Percentiles rank a stretch among this genome's conserved stretches.
Evolutionary conservation across 92 coral and sea anemone genomes (phyloP).

Genomic region (Nematostella vectensis): DNA sequence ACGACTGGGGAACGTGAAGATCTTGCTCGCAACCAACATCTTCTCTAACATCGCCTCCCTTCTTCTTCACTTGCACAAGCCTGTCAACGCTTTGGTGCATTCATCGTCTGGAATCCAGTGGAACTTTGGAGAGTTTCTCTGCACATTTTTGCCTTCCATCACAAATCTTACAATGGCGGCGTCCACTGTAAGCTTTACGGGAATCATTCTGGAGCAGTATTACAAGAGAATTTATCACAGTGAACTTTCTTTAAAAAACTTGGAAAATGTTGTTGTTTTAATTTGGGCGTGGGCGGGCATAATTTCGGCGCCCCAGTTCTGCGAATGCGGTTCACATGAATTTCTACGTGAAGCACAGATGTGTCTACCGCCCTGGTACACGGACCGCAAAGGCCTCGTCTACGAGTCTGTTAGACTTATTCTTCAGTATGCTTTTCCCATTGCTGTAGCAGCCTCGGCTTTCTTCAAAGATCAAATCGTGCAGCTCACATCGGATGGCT

Average conservation of each 20-base stretch:
- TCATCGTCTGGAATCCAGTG: constrained; percentile 9
- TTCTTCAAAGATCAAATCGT: constrained; percentile 19
- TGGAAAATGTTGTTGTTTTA: constrained; percentile 19
- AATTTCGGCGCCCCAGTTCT: constrained; percentile 22
- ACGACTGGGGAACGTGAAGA: constrained; percentile 8
- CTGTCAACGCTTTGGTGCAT: constrained; percentile 16
- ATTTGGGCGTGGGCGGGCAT: constrained; percentile 10
- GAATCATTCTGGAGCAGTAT: constrained; percentile 8
- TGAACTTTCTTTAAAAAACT: constrained; percentile 2
- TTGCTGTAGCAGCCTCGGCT: background rate
- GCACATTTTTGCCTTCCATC: constrained; percentile 13
- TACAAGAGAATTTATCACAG: background rate
- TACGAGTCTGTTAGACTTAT: constrained; percentile 11
- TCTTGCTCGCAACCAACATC: constrained; percentile 15
- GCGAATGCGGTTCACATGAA: constrained; percentile 24
- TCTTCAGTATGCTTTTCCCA: constrained; percentile 16
- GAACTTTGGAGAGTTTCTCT: constrained; percentile 14
- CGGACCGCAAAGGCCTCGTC: constrained; percentile 4
- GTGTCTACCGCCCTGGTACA: constrained; percentile 14
- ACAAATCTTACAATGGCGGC: constrained; percentile 15
- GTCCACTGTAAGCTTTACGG: constrained; percentile 7
- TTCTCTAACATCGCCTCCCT: constrained; percentile 16
- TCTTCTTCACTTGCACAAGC: constrained; percentile 11
- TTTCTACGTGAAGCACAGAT: background rate
- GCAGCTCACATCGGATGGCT: background rate